Conservation (phyloP, 2,113 vertebrate species). For the Eleginops maclovinus region DNA sequence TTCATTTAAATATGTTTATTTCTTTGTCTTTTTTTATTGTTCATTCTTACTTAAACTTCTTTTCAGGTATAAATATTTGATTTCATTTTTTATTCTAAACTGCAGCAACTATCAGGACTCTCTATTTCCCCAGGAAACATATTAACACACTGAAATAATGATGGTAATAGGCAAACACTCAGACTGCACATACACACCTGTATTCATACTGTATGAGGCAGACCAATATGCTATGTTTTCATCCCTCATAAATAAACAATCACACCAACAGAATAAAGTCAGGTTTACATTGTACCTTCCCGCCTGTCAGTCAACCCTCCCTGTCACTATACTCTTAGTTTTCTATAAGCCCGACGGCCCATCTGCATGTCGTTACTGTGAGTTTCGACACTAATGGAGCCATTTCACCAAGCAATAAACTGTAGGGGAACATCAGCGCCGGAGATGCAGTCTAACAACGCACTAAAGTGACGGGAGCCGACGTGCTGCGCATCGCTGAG, state of each 20-base stretch:
- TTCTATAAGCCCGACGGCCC: conserved; percentile 29
- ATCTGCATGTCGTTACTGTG: conserved; percentile 66
- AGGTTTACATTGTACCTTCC: conserved; percentile 25
- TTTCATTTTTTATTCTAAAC: too few relatives aligned
- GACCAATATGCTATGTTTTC: background rate
- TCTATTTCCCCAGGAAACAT: background rate
- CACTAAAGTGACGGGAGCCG: conserved; percentile 53
- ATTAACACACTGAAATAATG: background rate
- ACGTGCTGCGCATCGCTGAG: conserved; percentile 48
- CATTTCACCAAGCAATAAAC: conserved; percentile 68
- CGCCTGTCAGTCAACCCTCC: conserved; percentile 58
- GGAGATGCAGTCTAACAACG: conserved; percentile 63
- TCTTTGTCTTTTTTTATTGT: too few relatives aligned
- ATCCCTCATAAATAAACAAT: background rate
- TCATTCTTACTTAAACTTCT: too few relatives aligned
- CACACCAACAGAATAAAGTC: background rate
- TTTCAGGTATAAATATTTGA: too few relatives aligned
- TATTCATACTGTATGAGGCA: background rate
- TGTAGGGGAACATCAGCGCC: conserved; percentile 67
- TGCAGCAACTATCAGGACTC: too few relatives aligned
- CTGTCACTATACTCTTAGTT: conserved; percentile 40
- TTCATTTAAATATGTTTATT: too few relatives aligned
- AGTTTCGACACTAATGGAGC: conserved; percentile 66
- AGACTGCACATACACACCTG: background rate
- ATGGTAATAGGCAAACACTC: background rate